A percentile compares a stretch with the other conserved stretches of the same genome.
These are phyloP conservation scores for Andrena bucephala DNA, from an alignment of 2,888 invertebrate species.

Conservation along the genomic window DNA sequence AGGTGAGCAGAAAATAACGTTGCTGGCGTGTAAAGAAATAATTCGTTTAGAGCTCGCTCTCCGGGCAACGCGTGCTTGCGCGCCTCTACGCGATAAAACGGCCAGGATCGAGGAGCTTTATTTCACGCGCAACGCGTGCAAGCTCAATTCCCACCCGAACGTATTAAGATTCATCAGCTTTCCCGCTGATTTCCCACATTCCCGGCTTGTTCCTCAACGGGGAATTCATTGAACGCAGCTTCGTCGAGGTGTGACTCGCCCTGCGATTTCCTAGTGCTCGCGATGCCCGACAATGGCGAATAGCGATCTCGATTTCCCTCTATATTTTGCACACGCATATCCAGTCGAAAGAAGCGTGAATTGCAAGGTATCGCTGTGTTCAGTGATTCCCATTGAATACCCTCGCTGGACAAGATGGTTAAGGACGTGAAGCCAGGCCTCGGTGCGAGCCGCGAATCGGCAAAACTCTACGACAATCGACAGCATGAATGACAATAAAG, in stretches of 20 bases:
- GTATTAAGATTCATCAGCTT: slow-evolving; percentile 45
- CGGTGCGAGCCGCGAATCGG: slow-evolving; percentile 37
- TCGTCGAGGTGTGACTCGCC: slow-evolving; percentile 17
- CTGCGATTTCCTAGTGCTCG: background rate
- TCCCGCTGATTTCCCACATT: slow-evolving; percentile 42
- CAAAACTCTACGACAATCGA: slow-evolving; percentile 43
- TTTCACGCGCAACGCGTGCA: slow-evolving; percentile 35
- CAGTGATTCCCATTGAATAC: background rate
- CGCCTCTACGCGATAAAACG: slow-evolving; percentile 16
- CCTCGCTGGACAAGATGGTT: slow-evolving; percentile 2
- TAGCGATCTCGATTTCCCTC: no score
- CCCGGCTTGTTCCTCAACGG: background rate
- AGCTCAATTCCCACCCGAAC: slow-evolving; percentile 19
- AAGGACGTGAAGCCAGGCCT: slow-evolving; percentile 3
- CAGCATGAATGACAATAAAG: slow-evolving; percentile 58
- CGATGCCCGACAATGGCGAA: background rate
- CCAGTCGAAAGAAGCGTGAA: background rate
- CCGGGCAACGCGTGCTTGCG: background rate
- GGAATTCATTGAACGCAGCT: slow-evolving; percentile 23
- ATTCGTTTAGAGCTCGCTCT: slow-evolving; percentile 24
- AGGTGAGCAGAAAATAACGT: background rate
- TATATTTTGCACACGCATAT: no score
- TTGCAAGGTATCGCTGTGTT: background rate
- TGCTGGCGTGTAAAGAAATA: background rate
- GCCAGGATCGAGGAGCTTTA: slow-evolving; percentile 18